Base-by-base conservation (phyloP, 1,140 invertebrate species). In the Cherax destructor region DNA sequence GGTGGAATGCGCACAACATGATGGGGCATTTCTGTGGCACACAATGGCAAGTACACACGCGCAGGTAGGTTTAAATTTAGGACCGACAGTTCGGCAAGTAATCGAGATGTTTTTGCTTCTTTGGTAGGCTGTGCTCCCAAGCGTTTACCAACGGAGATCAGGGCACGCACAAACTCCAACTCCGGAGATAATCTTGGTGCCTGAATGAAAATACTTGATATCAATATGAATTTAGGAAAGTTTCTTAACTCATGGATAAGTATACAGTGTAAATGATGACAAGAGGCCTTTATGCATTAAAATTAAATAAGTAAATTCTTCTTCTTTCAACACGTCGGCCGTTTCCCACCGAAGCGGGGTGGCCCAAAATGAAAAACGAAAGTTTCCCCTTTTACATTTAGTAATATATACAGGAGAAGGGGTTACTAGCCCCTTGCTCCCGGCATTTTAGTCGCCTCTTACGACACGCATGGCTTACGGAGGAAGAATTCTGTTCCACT, bases 41-140 rank as follows among this genome's bases (percentile, higher is more conserved):
- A 94, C 65, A 99, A 95, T 21, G 99, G 99, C 91, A 99, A 95
- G 99, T 99, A 99, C 84, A 99, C 99, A 90, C 98, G 95, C 1
- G 99, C 99, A 4, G 99, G 99, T 91, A 99, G 95, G 95, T 99
- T 99, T 87, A 99, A 96, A 95, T 99, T 99, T 72, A 99, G 95
- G 93, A 98, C 96, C 92, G 97, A 97, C 86, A 99, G 95, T 94
- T 99, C 99, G 47, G 98, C 98, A 86, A 99, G 96, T 78, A 99
- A 95, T 93, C 97, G 96, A 91, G 97, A 96, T 79, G 97, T 99
- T 95, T 99, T 97, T 80, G 97, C 96, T 95, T 99, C 98, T 94
- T 99, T 99, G n/a, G 97, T 98, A 4, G 97, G 96, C 93, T 99
- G 96, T 49, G 97, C 96, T 92, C 97, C 98, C 50, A 99, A 95